Evolutionary conservation across 1,140 invertebrate species (phyloP), one percentile per base, ranked within the genome.

Genomic region (Physella acuta): DNA sequence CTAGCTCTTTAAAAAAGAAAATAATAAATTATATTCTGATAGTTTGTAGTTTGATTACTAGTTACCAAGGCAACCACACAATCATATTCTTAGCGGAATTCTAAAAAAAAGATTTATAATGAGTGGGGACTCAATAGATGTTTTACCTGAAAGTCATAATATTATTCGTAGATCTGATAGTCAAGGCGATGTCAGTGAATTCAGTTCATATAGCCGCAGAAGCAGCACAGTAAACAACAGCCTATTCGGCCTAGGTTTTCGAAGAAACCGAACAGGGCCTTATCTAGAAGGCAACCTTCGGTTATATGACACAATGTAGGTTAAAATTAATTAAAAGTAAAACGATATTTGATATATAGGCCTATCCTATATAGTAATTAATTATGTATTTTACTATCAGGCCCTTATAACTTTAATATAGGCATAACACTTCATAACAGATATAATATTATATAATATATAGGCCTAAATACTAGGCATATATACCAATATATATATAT

Each of bases 251-350:
- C 20, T 20, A 20, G 8, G 20, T 44, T 44, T 11, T 20, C 8
- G 20, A 44, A 58, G 33, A 44, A 17, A 28, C 8, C 73, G 68
- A 61, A 59, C 75, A 17, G 78, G 76, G 8, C 78, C 78, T 3
- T 75, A 75, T 64, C 59, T 76, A 62, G 78, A 79, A 64, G 78
- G 78, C 53, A 79, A 79, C 69, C 63, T 79, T 37, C 76, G 74
- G 68, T 49, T 78, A 28, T 60, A 72, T 26, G 76, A 76, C 11
- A 75, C 73, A n/a, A 66, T 79, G 78, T 79, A 71, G 76, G 78
- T 73, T 56, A 28, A 3, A 78, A 76, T 73, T 56, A 28, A 3
- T 30, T 26, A 14, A 39, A 24, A 30, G 58, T 11, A 11, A 8
- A 31, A 31, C 34, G 17, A 26, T 28, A 60, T 11, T 3, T 24